Evolutionary conservation across 2,113 vertebrate genomes (phyloP).

Genomic region (Murina feae): DNA sequence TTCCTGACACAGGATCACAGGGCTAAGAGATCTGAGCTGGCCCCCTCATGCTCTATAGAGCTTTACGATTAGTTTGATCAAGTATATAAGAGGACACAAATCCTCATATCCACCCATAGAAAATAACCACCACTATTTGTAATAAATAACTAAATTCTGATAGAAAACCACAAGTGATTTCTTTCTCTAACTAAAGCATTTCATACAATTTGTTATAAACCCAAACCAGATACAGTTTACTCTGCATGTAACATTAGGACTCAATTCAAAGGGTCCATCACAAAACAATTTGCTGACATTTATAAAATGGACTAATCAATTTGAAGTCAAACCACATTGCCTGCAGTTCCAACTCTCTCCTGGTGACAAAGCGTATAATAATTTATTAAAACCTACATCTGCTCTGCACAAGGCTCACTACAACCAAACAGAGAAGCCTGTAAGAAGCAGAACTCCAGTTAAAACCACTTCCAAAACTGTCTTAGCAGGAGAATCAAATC

Average conservation of each 20-base stretch:
- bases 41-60: slow-evolving; percentile 48
- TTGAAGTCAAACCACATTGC: slow-evolving; percentile 83
- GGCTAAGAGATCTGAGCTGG: slow-evolving; percentile 70
- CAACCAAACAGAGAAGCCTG: slow-evolving; percentile 54
- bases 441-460: slow-evolving; percentile 61
- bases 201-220: slow-evolving; percentile 81
- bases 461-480: slow-evolving; percentile 66
- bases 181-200: slow-evolving; percentile 82
- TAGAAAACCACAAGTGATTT: slow-evolving; percentile 82
- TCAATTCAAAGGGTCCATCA: slow-evolving; percentile 80
- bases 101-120: slow-evolving; percentile 72
- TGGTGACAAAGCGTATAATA: slow-evolving; percentile 80
- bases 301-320: slow-evolving; percentile 85
- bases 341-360: slow-evolving; percentile 80
- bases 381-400: slow-evolving; percentile 84
- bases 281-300: slow-evolving; percentile 83
- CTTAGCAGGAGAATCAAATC: slow-evolving; percentile 59
- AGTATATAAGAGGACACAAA: slow-evolving; percentile 78
- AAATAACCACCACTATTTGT: slow-evolving; percentile 77
- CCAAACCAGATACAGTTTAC: slow-evolving; percentile 77
- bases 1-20: slow-evolving; percentile 61
- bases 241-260: slow-evolving; percentile 76
- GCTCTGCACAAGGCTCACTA: slow-evolving; percentile 64
- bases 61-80: slow-evolving; percentile 77
- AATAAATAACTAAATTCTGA: slow-evolving; percentile 83